phyloP scores from a whole-genome alignment of 2,797 vertebrate genomes.

The Petrocephalus sullivani region DNA sequence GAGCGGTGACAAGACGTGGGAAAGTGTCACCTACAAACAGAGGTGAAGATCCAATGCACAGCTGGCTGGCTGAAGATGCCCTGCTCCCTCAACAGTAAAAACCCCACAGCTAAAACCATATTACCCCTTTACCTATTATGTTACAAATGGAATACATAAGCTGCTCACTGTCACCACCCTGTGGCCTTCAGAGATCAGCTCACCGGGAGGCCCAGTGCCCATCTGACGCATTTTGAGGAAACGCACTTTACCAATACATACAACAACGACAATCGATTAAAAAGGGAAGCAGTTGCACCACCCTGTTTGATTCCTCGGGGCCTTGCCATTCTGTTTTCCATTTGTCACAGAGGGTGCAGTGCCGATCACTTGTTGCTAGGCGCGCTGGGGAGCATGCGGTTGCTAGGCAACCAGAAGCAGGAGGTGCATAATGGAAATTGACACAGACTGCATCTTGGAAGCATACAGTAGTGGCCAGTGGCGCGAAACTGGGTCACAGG shows the following conservation, averaged over 20 bases:
- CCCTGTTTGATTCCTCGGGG: not conserved
- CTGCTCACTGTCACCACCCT: not conserved
- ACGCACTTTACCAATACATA: not conserved
- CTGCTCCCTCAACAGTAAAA: not conserved
- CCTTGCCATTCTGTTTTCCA: not conserved
- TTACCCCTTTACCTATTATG: not conserved
- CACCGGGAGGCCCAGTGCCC: not conserved
- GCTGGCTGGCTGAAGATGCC: not conserved
- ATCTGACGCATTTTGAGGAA: not conserved
- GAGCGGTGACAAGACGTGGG: not conserved
- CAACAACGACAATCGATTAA: not conserved
- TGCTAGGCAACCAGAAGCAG: constrained; percentile 3
- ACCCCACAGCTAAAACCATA: not conserved
- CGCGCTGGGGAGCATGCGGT: not conserved
- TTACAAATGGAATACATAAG: not conserved
- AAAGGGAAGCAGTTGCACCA: not conserved
- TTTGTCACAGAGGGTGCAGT: not conserved
- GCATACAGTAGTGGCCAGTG: not conserved
- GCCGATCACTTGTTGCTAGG: constrained; percentile 21
- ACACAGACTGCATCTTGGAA: not conserved
- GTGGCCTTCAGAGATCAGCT: not conserved
- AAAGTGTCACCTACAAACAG: not conserved
- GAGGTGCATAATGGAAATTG: not conserved
- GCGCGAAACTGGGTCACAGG: not conserved
- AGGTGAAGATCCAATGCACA: not conserved